These are phyloP conservation scores for Drosophila oshimai DNA, from an alignment of 1,140 invertebrate species.

Conservation along the genomic window DNA sequence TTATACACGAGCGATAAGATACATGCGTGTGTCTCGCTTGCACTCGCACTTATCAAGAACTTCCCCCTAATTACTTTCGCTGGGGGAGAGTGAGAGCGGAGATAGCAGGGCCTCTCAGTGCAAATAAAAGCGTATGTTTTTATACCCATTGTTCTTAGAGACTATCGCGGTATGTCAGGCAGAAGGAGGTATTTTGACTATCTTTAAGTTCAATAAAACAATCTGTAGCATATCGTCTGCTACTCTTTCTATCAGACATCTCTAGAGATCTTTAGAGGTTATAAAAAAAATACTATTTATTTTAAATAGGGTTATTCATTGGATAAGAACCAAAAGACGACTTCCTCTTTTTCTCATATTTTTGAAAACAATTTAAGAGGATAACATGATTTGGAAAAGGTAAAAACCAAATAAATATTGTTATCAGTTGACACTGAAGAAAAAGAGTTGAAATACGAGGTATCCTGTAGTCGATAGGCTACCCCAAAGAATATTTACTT, in stretches of 20 bases:
- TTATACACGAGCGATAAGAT: constrained; percentile 57
- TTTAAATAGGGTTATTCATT: too few species aligned
- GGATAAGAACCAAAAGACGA: too few species aligned
- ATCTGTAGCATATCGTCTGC: too few species aligned
- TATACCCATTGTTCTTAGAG: background rate
- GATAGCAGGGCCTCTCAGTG: constrained; percentile 40
- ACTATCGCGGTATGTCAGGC: background rate
- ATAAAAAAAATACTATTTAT: too few species aligned
- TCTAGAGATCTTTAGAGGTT: too few species aligned
- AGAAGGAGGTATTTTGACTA: background rate
- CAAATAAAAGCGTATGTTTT: constrained; percentile 50
- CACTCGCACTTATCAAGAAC: constrained; percentile 1
- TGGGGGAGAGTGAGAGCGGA: constrained; percentile 25
- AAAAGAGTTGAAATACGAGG: background rate
- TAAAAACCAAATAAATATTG: too few species aligned
- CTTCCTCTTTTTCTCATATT: too few species aligned
- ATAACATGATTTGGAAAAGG: too few species aligned
- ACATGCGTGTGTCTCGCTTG: background rate
- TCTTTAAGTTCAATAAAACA: too few species aligned
- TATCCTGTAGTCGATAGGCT: background rate
- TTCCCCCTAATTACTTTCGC: constrained; percentile 44
- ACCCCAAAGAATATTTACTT: background rate
- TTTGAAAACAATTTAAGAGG: too few species aligned
- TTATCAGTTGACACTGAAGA: background rate
- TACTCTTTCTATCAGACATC: too few species aligned